These are phyloP conservation scores for Ectobius pallidus DNA, from an alignment of 2,888 invertebrate species.

Conservation along the genomic window DNA sequence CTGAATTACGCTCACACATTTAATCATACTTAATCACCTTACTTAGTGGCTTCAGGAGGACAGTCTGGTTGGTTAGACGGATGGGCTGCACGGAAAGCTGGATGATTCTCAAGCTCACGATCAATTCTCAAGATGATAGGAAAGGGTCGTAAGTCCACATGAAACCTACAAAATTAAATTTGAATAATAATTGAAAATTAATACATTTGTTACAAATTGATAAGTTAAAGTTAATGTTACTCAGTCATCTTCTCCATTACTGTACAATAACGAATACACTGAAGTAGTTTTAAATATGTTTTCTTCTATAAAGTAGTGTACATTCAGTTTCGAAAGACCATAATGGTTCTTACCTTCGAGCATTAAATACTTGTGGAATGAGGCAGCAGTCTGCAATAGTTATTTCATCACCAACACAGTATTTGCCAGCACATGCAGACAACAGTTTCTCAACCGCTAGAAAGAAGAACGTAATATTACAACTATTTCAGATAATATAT, in stretches of 20 bases:
- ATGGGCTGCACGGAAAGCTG: slow-evolving; percentile 90
- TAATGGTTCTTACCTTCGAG: slow-evolving; percentile 68
- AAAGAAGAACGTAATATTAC: slow-evolving; percentile 10
- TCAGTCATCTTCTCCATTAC: no score
- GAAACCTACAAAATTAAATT: slow-evolving; percentile 69
- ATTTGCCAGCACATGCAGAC: slow-evolving; percentile 84
- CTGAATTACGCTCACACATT: slow-evolving; percentile 15
- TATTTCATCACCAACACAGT: slow-evolving; percentile 92
- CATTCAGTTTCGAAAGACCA: no score
- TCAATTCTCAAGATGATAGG: slow-evolving; percentile 89
- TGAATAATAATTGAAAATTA: not conserved
- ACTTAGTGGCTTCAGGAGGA: slow-evolving; percentile 85
- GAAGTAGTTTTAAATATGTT: no score
- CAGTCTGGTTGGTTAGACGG: slow-evolving; percentile 94
- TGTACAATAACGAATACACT: no score
- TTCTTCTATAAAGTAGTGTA: no score
- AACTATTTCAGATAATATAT: no score
- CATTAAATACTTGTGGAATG: slow-evolving; percentile 95
- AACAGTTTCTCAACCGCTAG: slow-evolving; percentile 85
- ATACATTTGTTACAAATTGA: no score
- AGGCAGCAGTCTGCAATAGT: slow-evolving; percentile 94
- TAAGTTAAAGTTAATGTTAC: no score
- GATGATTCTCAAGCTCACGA: slow-evolving; percentile 83
- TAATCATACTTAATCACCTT: slow-evolving; percentile 50
- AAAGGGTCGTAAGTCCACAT: slow-evolving; percentile 87